These are phyloP conservation scores for Rotaria macrura DNA, from an alignment of 2,888 invertebrate species.

Conservation along the genomic window DNA sequence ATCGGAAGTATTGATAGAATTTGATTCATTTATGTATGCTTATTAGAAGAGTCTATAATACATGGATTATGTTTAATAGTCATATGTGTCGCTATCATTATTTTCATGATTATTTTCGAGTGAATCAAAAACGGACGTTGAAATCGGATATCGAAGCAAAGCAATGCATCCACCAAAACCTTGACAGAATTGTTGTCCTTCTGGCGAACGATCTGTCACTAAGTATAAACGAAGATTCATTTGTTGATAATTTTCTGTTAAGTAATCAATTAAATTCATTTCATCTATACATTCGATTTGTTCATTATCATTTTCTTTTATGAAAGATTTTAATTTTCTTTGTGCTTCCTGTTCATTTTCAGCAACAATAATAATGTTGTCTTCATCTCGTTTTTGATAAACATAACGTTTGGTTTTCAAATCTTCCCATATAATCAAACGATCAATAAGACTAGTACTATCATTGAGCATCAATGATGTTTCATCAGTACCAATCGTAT, in stretches of 20 bases:
- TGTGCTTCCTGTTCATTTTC: constrained; percentile 12
- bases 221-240: constrained; percentile 87
- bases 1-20: background rate
- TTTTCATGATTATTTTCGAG: background rate
- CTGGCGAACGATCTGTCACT: constrained; percentile 96
- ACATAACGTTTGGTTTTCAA: constrained; percentile 92
- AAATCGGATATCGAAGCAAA: background rate
- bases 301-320: constrained; percentile 60
- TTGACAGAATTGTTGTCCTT: constrained; percentile 96
- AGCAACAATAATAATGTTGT: background rate
- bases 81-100: background rate
- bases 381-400: constrained; percentile 48
- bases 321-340: background rate
- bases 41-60: background rate
- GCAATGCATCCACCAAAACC: constrained; percentile 98
- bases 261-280: constrained; percentile 85
- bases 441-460: constrained; percentile 78
- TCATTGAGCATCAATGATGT: constrained; percentile 88
- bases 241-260: constrained; percentile 65
- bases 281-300: constrained; percentile 86
- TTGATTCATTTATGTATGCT: background rate
- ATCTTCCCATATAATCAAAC: constrained; percentile 98
- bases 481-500: constrained; percentile 56
- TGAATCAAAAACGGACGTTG: background rate
- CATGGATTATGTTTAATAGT: background rate